Percentiles rank a stretch among this genome's conserved stretches.
phyloP scores from a whole-genome alignment of 2,888 invertebrate genomes.

The Timandra comae region DNA sequence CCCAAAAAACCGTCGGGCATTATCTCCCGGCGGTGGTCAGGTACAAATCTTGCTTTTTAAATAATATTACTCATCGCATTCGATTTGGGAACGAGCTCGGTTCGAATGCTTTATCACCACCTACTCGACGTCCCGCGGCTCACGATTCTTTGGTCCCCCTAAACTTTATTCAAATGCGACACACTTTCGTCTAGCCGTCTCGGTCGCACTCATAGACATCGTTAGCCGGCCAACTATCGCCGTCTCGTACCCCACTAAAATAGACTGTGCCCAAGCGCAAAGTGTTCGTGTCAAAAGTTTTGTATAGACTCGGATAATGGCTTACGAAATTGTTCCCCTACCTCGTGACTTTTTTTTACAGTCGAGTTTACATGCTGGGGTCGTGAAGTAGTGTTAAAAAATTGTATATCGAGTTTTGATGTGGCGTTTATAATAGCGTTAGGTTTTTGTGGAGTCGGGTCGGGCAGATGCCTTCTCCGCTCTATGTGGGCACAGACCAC shows the following conservation, averaged over 20 bases:
- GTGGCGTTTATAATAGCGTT: constrained; percentile 51
- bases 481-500: constrained; percentile 59
- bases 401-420: constrained; percentile 54
- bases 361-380: constrained; percentile 64
- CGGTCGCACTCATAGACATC: constrained; percentile 48
- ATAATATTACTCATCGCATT: constrained; percentile 76
- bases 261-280: constrained; percentile 77
- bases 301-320: constrained; percentile 69
- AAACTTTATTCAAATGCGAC: constrained; percentile 74
- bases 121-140: constrained; percentile 74
- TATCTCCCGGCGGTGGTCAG: constrained; percentile 71
- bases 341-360: constrained; percentile 72
- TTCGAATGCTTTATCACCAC: constrained; percentile 77
- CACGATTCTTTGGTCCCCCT: constrained; percentile 69
- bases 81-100: constrained; percentile 72
- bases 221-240: constrained; percentile 45
- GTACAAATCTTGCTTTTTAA: constrained; percentile 76
- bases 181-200: constrained; percentile 63
- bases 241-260: constrained; percentile 69
- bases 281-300: constrained; percentile 75
- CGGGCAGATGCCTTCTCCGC: constrained; percentile 60
- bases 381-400: constrained; percentile 71
- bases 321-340: constrained; percentile 76
- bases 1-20: constrained; percentile 63
- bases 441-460: constrained; percentile 44